Base-by-base conservation (phyloP, 1,140 invertebrate genomes). In the Rhynchophorus ferrugineus region DNA sequence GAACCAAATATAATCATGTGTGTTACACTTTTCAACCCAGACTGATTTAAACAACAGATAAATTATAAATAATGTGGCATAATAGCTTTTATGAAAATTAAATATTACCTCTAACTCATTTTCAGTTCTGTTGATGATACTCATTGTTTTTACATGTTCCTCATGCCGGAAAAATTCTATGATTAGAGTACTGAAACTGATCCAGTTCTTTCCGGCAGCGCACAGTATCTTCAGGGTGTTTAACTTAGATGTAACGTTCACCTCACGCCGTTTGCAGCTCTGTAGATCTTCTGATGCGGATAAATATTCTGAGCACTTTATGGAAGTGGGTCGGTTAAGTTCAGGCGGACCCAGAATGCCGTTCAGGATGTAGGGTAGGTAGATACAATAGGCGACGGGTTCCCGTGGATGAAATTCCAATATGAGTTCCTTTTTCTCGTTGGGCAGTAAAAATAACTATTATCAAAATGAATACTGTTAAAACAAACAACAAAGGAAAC, bases 331-430 rank as follows among this genome's bases (percentile, higher is more conserved):
- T 16, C 44, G 9, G 35, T 54, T 58, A 5, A 58, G 29, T 24
- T 42, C 21, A 2, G 48, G 36, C 5, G 57, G 57, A n/a, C 57
- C 57, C 1, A 58, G 8, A 2, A 51, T 29, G 18, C 20, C 39
- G 33, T 58, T 58, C 13, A 58, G 35, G 16, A 54, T 47, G 8
- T 53, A 52, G 0, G 61, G 61, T 6, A 63, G 24, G 24, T 49
- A 61, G 1, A 63, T 49, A 3, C 49, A 49, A 18, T 59, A 61
- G 8, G 53, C 56, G 11, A 53, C 41, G 7, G 56, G 41, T 35
- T 63, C 57, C 8, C 49, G 19, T 0, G 61, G 59, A n/a, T 54
- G 20, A 20, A 59, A 63, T 18, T 59, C 57, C 5, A 61, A 21
- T 43, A 21, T 49, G 1, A 61, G 22, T 8, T 46, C 37, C 24